A percentile compares a stretch with the other conserved stretches of the same genome.
phyloP scores from a whole-genome alignment of 2,888 invertebrate genomes.

The Leptinotarsa peninsularis region DNA sequence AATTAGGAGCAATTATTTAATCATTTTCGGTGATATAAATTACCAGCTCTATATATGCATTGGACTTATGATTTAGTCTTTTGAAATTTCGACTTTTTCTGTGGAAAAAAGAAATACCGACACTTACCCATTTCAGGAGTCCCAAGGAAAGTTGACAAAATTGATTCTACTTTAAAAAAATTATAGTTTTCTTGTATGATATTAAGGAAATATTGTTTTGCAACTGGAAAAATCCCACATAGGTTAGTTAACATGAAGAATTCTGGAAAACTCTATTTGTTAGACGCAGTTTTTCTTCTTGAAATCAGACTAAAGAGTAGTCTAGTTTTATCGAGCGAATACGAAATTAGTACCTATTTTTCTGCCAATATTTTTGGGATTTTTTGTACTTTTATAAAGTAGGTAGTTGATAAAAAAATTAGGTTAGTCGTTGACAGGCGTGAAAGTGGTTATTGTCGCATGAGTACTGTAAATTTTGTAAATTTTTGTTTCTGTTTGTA shows the following conservation, averaged over 20 bases:
- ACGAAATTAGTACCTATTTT: constrained; percentile 61
- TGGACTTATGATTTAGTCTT: no score
- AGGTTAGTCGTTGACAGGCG: constrained; percentile 30
- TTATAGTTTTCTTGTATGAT: not conserved
- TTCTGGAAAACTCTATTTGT: not conserved
- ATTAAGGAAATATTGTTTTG: not conserved
- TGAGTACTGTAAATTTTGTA: constrained; percentile 60
- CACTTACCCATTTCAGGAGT: no score
- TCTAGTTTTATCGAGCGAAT: constrained; percentile 52
- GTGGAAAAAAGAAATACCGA: no score
- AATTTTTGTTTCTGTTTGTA: constrained; percentile 60
- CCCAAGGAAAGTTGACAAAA: no score
- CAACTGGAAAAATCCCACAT: no score
- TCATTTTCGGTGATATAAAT: no score
- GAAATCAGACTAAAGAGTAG: constrained; percentile 47
- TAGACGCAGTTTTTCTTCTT: constrained; percentile 35
- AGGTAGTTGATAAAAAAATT: constrained; percentile 31
- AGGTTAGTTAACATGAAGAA: not conserved
- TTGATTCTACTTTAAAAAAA: no score
- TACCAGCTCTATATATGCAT: no score
- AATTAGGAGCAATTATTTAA: no score
- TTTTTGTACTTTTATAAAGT: constrained; percentile 64
- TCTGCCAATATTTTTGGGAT: constrained; percentile 63
- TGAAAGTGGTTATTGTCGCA: constrained; percentile 42
- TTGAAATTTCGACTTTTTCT: no score